Evolutionary conservation across 2,113 vertebrate species (phyloP), one percentile per base, ranked within the genome.

Genomic region (rabbit (Oryctolagus cuniculus)): DNA sequence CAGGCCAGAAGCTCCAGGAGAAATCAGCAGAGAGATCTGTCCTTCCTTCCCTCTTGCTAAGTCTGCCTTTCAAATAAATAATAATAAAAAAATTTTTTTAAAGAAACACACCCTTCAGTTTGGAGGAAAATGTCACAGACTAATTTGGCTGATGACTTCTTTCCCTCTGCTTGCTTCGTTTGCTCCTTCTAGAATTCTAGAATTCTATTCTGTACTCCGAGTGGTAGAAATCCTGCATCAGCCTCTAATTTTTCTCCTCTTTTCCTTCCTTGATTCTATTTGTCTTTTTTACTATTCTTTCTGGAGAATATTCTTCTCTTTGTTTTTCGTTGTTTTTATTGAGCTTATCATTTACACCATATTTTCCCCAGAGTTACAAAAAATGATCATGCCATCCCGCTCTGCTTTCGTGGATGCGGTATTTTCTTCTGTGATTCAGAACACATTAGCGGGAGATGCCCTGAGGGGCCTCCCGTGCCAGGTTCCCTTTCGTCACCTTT

Each of bases 371-470:
- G 53, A 22, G 75, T 63, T 72, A 63, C 74, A 21, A 4, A 36
- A 51, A 53, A 19, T 38, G 6, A 36, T 64, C 8, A 27, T 81
- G 53, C 87, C 80, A 69, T 34, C 8, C 49, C 67, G 3, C 36
- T 66, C 24, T 51, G 31, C 81, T 69, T 91, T 31, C n/a, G n/a
- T 49, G 13, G 44, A 61, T 55, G 69, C 24, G 44, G 31, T 79
- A 88, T 61, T 78, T 83, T 77, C 34, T 82, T 55, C 49, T 64
- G 24, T 88, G 83, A 83, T 88, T 84, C 27, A 93, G 13, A n/a
- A 16, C 25, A 72, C 29, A 49, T 77, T 84, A 83, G 44, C 25
- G 25, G 77, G 31, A 27, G 15, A 31, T 31, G 70, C 82, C 83
- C 72, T 49, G 10, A 73, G 21, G 22, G 0, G 67, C 91, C 31